phyloP scores from a whole-genome alignment of 2,888 invertebrate genomes.

The Microctonus aethiopoides region DNA sequence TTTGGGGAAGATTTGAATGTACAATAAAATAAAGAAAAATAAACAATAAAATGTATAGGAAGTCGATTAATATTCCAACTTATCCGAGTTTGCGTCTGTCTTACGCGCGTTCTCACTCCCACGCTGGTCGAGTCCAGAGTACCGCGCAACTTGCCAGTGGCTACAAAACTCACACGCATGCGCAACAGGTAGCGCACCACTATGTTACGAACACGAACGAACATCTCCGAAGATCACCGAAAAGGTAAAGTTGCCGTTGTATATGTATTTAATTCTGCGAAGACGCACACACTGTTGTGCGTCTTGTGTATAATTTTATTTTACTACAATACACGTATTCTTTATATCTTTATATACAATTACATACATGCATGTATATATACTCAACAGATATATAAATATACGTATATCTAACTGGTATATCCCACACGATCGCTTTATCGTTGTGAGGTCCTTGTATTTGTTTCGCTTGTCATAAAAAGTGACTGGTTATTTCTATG shows the following conservation, averaged over 20 bases:
- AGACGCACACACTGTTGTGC: conserved; percentile 7
- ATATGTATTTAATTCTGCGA: background rate
- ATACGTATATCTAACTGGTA: too few relatives aligned
- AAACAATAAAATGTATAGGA: background rate
- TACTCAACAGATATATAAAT: background rate
- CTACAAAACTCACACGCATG: conserved; percentile 43
- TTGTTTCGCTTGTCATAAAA: too few relatives aligned
- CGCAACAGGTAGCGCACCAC: conserved; percentile 46
- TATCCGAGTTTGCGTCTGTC: conserved; percentile 44
- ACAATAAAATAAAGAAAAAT: background rate
- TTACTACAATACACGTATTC: too few relatives aligned
- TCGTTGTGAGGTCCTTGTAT: too few relatives aligned
- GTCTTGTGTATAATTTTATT: background rate
- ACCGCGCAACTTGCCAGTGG: conserved; percentile 55
- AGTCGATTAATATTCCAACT: background rate
- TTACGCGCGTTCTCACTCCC: conserved; percentile 58
- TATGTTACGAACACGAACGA: conserved; percentile 16
- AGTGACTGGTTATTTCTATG: too few relatives aligned
- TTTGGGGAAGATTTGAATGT: too few relatives aligned
- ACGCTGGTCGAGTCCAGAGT: conserved; percentile 63
- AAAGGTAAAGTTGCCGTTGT: background rate
- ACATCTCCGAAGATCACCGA: conserved; percentile 33
- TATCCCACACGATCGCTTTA: too few relatives aligned
- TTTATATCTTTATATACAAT: too few relatives aligned
- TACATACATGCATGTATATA: background rate